Conservation (phyloP, 2,797 vertebrate species). For the Capromys pilorides region DNA sequence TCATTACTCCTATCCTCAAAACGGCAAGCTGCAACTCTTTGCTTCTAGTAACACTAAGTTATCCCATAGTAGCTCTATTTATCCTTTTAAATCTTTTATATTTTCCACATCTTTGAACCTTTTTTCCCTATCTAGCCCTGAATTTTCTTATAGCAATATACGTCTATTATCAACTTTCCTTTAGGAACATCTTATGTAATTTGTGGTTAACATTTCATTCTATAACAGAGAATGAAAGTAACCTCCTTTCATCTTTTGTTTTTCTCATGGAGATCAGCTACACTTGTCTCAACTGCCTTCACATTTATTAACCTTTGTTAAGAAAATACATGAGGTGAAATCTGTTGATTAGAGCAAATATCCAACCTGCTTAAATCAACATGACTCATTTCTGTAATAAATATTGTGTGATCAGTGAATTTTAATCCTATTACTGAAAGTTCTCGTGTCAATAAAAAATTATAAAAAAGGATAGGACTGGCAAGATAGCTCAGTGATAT, state of each 20-base stretch:
- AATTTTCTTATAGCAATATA: background rate
- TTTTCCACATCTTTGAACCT: background rate
- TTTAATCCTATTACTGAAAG: background rate
- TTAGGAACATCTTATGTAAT: background rate
- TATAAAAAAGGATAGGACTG: background rate
- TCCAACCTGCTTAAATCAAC: background rate
- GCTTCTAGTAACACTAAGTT: background rate
- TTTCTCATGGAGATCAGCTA: background rate
- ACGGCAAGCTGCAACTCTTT: conserved; percentile 10
- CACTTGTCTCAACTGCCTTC: background rate
- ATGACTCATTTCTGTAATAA: background rate
- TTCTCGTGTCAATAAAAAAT: background rate
- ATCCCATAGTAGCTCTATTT: background rate
- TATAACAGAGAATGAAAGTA: background rate
- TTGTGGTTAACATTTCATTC: background rate
- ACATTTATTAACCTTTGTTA: conserved; percentile 31
- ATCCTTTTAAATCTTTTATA: background rate
- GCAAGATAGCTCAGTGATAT: no score
- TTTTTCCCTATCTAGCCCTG: background rate
- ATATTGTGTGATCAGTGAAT: background rate
- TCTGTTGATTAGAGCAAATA: background rate
- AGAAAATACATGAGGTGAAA: background rate
- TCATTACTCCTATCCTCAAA: conserved; percentile 31
- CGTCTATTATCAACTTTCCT: background rate
- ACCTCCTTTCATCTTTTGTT: background rate